These are phyloP conservation scores for Sipha flava DNA, from an alignment of 1,140 invertebrate genomes.

Conservation along the genomic window DNA sequence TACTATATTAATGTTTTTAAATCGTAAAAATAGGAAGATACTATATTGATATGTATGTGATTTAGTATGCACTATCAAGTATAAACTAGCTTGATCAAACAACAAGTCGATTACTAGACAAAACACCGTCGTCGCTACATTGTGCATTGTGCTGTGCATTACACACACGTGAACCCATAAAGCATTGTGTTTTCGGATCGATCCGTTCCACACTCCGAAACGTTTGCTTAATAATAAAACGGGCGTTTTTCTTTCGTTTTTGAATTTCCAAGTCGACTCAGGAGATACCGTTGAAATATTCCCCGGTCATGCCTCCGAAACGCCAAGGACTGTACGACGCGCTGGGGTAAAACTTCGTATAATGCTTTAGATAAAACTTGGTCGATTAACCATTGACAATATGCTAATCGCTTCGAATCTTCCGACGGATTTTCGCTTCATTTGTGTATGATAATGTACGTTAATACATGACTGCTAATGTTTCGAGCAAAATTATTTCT, in stretches of 20 bases:
- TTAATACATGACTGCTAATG: background rate
- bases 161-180: background rate
- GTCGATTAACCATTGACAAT: constrained; percentile 16
- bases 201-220: background rate
- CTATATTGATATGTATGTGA: too few relatives aligned
- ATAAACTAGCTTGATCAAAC: too few relatives aligned
- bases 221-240: background rate
- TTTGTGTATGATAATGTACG: background rate
- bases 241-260: background rate
- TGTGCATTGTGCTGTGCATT: too few relatives aligned
- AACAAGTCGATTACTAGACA: too few relatives aligned
- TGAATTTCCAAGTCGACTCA: background rate
- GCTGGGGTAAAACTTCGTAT: background rate
- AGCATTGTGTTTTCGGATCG: background rate
- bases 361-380: background rate
- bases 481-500: background rate
- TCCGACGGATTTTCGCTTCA: background rate
- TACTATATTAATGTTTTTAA: too few relatives aligned
- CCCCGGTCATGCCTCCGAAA: background rate
- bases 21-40: too few relatives aligned
- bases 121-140: too few relatives aligned
- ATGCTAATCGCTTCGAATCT: background rate
- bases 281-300: background rate
- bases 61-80: too few relatives aligned
- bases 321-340: background rate